Conservation (phyloP, 2,888 invertebrate genomes). For the Anodontia alba region DNA sequence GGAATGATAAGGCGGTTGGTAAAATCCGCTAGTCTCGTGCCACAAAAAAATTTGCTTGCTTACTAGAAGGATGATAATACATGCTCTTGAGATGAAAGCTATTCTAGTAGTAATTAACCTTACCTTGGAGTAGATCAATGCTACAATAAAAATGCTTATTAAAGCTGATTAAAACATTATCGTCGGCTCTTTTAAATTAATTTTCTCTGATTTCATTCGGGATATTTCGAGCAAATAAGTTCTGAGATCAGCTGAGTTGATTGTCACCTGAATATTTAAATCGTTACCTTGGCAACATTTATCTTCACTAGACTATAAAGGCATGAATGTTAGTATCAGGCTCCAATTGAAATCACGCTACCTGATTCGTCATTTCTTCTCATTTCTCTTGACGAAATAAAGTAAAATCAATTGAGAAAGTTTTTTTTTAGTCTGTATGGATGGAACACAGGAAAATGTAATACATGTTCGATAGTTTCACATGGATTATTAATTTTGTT, state of each 20-base stretch:
- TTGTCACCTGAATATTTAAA: conserved; percentile 5
- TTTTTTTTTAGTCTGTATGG: too few species aligned
- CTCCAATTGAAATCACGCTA: not conserved
- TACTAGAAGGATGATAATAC: too few species aligned
- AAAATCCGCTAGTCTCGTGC: too few species aligned
- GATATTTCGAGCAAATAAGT: not conserved
- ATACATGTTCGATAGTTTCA: too few species aligned
- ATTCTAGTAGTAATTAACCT: not conserved
- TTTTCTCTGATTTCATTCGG: not conserved
- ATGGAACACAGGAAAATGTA: too few species aligned
- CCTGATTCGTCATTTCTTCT: too few species aligned
- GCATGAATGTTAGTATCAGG: not conserved
- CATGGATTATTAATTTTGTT: too few species aligned
- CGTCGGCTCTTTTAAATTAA: not conserved
- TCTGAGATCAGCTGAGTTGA: not conserved
- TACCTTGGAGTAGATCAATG: not conserved
- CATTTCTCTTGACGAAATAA: too few species aligned
- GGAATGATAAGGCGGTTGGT: too few species aligned
- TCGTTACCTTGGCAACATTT: conserved; percentile 1
- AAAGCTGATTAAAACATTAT: not conserved
- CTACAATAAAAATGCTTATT: not conserved
- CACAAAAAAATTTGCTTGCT: too few species aligned
- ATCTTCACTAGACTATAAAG: not conserved
- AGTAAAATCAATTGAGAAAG: too few species aligned
- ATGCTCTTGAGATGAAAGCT: not conserved